Percentiles rank a stretch among this genome's conserved stretches.
Conservation (phyloP, 2,797 vertebrate genomes). For the Falco berigora region DNA sequence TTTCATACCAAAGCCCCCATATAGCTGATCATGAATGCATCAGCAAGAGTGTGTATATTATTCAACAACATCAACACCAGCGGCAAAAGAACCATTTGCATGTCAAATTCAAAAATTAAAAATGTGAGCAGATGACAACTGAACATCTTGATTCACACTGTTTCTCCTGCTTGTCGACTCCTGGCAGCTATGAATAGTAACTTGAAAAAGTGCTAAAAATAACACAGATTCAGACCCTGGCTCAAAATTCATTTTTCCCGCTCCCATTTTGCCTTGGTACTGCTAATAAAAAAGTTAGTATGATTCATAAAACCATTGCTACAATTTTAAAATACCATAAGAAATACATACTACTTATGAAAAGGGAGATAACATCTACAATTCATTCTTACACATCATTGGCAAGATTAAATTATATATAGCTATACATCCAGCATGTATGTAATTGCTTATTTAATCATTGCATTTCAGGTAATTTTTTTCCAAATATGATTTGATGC, state of each 20-base stretch:
- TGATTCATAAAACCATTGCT: neutral
- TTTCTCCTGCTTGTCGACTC: constrained; percentile 52
- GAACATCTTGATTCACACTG: constrained; percentile 36
- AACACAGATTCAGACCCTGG: constrained; percentile 24
- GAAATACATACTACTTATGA: neutral
- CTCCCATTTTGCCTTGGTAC: neutral
- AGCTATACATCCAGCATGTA: neutral
- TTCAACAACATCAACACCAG: neutral
- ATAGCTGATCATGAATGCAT: neutral
- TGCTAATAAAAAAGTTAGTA: neutral
- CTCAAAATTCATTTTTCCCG: neutral
- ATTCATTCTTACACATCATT: too few species aligned
- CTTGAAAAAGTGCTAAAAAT: constrained; percentile 48
- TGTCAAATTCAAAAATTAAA: neutral
- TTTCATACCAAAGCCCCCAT: neutral
- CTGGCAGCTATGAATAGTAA: constrained; percentile 38
- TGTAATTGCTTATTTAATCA: neutral
- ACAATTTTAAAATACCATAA: neutral
- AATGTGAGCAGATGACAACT: constrained; percentile 36
- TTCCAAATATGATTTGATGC: neutral
- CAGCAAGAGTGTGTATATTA: neutral
- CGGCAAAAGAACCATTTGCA: neutral
- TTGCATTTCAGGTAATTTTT: neutral
- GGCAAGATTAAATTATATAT: neutral
- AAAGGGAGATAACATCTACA: neutral